phyloP scores from a whole-genome alignment of 1,140 invertebrate species.

The Charaxes varanes region DNA sequence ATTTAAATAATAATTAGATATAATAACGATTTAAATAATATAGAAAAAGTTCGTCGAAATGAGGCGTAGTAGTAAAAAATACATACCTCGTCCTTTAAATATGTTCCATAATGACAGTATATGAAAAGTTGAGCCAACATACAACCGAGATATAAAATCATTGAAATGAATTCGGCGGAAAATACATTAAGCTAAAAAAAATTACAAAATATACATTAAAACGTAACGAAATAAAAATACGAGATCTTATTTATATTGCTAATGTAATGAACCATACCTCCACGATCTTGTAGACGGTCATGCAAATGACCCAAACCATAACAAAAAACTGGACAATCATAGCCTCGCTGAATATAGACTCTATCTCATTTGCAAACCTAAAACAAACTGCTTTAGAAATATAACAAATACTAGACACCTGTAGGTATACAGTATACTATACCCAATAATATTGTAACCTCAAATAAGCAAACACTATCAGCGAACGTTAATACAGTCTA shows the following conservation, averaged over 20 bases:
- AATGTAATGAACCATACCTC: constrained; percentile 26
- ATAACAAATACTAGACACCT: too few relatives aligned
- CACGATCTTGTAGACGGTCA: constrained; percentile 52
- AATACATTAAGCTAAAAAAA: constrained; percentile 37
- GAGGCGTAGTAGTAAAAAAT: not conserved
- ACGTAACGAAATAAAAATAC: too few relatives aligned
- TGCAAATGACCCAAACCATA: constrained; percentile 52
- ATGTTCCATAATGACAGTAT: constrained; percentile 51
- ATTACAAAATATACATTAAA: too few relatives aligned
- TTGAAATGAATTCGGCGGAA: constrained; percentile 41
- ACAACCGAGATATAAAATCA: constrained; percentile 39
- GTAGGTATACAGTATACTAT: too few relatives aligned
- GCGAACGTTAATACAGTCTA: too few relatives aligned
- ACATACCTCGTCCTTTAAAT: constrained; percentile 39
- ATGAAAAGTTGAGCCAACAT: constrained; percentile 51
- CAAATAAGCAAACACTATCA: too few relatives aligned
- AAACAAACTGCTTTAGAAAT: constrained; percentile 4
- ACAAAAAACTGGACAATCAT: constrained; percentile 42
- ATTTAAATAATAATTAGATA: too few relatives aligned
- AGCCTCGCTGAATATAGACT: constrained; percentile 44
- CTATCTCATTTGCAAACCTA: constrained; percentile 45
- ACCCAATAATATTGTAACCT: too few relatives aligned
- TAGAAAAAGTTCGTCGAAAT: too few relatives aligned
- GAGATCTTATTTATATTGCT: too few relatives aligned
- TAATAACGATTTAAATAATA: too few relatives aligned